Evolutionary conservation across 2,888 invertebrate genomes (phyloP).

Genomic region (Pardosa pseudoannulata): DNA sequence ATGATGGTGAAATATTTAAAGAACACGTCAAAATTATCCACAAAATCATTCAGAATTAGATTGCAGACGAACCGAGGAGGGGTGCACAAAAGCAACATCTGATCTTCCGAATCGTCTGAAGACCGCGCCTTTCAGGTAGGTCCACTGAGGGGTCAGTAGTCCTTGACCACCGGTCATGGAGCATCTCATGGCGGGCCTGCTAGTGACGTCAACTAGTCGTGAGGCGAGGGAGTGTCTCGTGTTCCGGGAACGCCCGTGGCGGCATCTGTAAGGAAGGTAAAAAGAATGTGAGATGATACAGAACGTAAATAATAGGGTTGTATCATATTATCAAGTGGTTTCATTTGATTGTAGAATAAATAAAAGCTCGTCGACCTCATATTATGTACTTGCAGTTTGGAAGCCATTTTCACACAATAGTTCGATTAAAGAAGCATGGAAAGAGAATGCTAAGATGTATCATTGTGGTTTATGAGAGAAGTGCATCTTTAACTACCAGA

Average conservation of each 20-base stretch:
- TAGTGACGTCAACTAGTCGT: constrained; percentile 13
- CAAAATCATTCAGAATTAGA: background rate
- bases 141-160: background rate
- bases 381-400: background rate
- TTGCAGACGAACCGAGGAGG: background rate
- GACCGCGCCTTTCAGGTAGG: background rate
- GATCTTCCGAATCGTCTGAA: background rate
- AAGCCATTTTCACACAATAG: constrained; percentile 4
- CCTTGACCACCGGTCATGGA: background rate
- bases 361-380: background rate
- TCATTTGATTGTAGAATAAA: background rate
- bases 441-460: background rate
- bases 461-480: background rate
- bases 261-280: constrained; percentile 32
- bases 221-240: constrained; percentile 42
- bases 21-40: background rate
- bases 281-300: background rate
- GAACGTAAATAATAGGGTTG: background rate
- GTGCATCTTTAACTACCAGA: no score
- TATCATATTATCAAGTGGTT: background rate
- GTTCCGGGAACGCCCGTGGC: constrained; percentile 38
- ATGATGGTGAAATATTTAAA: background rate
- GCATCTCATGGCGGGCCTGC: background rate
- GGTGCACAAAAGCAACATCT: background rate
- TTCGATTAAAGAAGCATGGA: background rate